Conservation (phyloP, 2,797 vertebrate species). For the Scolopax rusticola region DNA sequence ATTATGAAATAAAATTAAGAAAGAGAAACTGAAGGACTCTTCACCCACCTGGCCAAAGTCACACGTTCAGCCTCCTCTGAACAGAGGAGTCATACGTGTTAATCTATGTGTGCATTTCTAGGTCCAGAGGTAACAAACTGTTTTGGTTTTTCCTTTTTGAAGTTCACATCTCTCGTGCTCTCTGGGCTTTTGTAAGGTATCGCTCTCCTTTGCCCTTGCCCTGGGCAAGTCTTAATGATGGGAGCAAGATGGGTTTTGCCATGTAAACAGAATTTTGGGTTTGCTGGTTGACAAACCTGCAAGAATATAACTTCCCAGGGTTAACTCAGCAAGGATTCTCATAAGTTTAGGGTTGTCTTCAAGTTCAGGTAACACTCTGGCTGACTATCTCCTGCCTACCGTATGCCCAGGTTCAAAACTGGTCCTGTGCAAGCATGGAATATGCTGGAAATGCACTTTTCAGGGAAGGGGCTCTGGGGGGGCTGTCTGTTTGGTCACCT, state of each 20-base stretch:
- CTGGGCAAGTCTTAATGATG: background rate
- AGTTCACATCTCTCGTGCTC: background rate
- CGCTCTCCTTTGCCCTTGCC: background rate
- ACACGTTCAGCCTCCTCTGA: background rate
- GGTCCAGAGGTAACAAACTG: background rate
- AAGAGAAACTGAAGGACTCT: background rate
- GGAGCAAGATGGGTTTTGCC: background rate
- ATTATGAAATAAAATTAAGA: background rate
- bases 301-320: background rate
- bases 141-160: background rate
- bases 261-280: background rate
- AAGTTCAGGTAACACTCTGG: background rate
- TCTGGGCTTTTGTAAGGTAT: background rate
- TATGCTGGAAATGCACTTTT: background rate
- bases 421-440: accelerated
- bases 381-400: background rate
- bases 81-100: accelerated
- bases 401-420: accelerated
- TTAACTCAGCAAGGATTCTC: background rate
- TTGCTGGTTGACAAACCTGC: background rate
- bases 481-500: background rate
- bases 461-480: background rate
- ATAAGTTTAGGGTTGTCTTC: background rate
- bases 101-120: background rate
- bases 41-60: background rate